Evolutionary conservation across 2,888 invertebrate species (phyloP), one percentile per base, ranked within the genome.

Genomic region (Hedya salicella): DNA sequence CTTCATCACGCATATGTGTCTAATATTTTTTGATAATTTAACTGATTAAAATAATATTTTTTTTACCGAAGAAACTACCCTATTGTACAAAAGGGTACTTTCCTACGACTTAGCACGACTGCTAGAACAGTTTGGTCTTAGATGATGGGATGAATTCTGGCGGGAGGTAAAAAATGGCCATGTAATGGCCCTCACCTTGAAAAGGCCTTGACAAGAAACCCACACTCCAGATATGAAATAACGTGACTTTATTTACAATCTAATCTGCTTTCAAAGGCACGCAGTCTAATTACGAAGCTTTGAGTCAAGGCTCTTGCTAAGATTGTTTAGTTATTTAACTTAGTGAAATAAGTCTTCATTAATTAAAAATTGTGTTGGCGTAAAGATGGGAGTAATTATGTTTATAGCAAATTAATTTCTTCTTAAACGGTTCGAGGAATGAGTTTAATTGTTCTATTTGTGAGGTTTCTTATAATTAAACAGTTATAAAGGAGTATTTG

Each of bases 341-440:
- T 46, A 14, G 44, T 32, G 44, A 32, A 62, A 53, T 62, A 46
- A 57, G 17, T 57, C 32, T 44, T 19, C n/a, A 30, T 46, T 57
- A 30, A 46, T 57, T 46, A n/a, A 30, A 32, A 57, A 46, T 46
- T 46, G 32, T 32, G 44, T 19, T 4, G 9, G 17, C 57, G 57
- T 57, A 46, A 56, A 44, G 44, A 44, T 11, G 30, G 1, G 25
- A 44, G 25, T 30, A n/a, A 32, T 42, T 17, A 46, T 32, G 30
- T 57, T 8, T 17, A 14, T 17, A 46, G 32, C 17, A 46, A 46
- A 46, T 57, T 57, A 17, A 57, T 56, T 57, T n/a, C 3, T 16
- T 3, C 44, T 30, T 44, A 6, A 17, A 53, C 17, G 30, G n/a
- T 56, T 17, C 17, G 1, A 17, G 17, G 30, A 36, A 9, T 36